Evolutionary conservation across 2,888 invertebrate species (phyloP).

Genomic region (Watsonalla cultraria): DNA sequence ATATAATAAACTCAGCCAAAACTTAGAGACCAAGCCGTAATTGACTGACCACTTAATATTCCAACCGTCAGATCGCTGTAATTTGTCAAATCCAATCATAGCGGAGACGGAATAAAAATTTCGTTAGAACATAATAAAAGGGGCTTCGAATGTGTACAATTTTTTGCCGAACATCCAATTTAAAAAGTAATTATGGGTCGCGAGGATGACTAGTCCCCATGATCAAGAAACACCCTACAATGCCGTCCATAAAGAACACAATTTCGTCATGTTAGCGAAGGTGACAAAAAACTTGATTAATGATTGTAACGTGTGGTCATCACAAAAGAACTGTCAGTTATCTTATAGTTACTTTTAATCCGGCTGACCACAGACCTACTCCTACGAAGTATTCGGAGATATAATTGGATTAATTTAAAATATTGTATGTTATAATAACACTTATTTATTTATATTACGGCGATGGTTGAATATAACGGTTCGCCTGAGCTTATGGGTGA

Average conservation of each 20-base stretch:
- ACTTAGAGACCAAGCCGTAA: too few species aligned
- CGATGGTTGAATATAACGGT: too few species aligned
- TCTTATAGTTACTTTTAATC: conserved; percentile 41
- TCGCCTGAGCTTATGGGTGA: too few species aligned
- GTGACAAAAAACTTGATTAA: conserved; percentile 76
- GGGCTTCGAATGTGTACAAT: conserved; percentile 50
- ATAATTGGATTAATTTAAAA: neutral
- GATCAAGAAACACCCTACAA: conserved; percentile 60
- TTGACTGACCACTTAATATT: conserved; percentile 50
- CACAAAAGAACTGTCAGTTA: conserved; percentile 61
- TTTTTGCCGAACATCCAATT: conserved; percentile 69
- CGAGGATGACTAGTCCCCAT: conserved; percentile 63
- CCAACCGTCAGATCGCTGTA: conserved; percentile 48
- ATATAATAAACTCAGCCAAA: too few species aligned
- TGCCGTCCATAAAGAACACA: conserved; percentile 60
- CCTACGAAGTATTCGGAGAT: neutral
- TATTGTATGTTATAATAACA: too few species aligned
- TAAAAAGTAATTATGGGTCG: conserved; percentile 73
- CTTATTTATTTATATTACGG: too few species aligned
- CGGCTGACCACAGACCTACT: conserved; percentile 26
- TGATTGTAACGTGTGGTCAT: conserved; percentile 46
- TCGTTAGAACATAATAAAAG: conserved; percentile 65
- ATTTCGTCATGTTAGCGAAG: conserved; percentile 69
- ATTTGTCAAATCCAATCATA: conserved; percentile 73
- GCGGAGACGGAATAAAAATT: conserved; percentile 52